Percentiles rank a stretch among this genome's conserved stretches.
These are phyloP conservation scores for Syndactyla subalaris DNA, from an alignment of 2,797 vertebrate genomes.

Conservation along the genomic window DNA sequence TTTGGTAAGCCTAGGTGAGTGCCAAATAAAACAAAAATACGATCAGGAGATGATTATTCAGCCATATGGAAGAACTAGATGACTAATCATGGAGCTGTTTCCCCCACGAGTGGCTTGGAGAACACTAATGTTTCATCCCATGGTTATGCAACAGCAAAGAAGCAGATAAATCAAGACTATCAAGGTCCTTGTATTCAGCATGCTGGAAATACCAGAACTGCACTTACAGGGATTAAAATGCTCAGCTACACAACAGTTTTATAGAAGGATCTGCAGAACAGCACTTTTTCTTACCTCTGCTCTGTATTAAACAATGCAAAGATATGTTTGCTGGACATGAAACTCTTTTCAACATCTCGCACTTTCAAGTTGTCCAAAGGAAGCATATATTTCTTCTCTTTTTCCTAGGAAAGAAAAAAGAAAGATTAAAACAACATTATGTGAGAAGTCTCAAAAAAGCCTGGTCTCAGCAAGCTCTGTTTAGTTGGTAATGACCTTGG, in stretches of 20 bases:
- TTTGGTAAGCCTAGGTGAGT: constrained; percentile 39
- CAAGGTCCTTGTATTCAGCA: neutral
- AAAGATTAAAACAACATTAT: constrained; percentile 69
- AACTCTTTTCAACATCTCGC: constrained; percentile 95
- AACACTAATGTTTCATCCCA: neutral
- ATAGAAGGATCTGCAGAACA: neutral
- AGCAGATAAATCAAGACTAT: neutral
- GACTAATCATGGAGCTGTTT: constrained; percentile 34
- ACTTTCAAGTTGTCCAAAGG: constrained; percentile 97
- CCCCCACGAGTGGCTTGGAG: neutral
- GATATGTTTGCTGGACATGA: constrained; percentile 94
- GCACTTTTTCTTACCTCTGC: constrained; percentile 85
- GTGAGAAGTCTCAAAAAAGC: constrained; percentile 48
- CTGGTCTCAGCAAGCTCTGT: neutral
- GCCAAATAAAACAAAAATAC: constrained; percentile 54
- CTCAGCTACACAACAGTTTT: neutral
- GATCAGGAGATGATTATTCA: constrained; percentile 47
- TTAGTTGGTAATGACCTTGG: neutral
- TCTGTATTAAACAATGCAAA: constrained; percentile 94
- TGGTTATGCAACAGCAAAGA: constrained; percentile 4
- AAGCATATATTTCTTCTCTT: constrained; percentile 99
- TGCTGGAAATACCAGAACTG: neutral
- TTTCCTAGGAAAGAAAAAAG: constrained; percentile 82
- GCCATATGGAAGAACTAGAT: constrained; percentile 8
- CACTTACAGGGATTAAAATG: neutral